Base-by-base conservation (phyloP, 2,797 vertebrate genomes). In the Schizothorax lantsangensis region DNA sequence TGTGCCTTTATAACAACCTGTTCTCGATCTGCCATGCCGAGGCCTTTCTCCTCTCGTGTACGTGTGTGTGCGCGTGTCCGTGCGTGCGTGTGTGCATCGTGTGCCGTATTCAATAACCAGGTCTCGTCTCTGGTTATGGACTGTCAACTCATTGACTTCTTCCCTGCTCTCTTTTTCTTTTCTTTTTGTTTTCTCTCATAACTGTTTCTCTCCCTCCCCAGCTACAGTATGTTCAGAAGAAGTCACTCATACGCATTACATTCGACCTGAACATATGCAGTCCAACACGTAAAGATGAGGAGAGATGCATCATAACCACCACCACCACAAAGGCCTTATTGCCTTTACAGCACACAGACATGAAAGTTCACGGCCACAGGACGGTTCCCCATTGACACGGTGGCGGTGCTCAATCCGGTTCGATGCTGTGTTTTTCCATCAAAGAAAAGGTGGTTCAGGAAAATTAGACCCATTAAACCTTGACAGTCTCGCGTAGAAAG, bases 151-250 rank as follows among this genome's bases (percentile, higher is more conserved):
- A 87, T 83, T 79, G 33, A 78, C 74, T 84, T 23, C 40, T 88
- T 86, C 85, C 75, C 59, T 79, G 79, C 40, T 81, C 83, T 71
- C 36, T 83, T 72, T 83, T 73, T 83, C 36, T 72, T 91, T 91
- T 93, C 89, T 84, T 91, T 90, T 88, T 93, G 88, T 93, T 91
- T 92, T 94, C 93, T 91, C 57, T 93, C 93, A 93, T 93, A 94
- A 95, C 93, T 91, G 91, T 93, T 93, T 94, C 93, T 93, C 95
- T 94, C 91, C 93, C 90, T 83, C 57, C 89, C 93, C 92, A 96
- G 95, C 94, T 75, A 84, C 80, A 64, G 86, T 95, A 93, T 95
- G 94, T 94, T 95, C 92, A 95, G 92, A 95, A 93, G 93, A 94
- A 92, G 93, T 94, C 88, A 40, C 87, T 92, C 92, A 93, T 94